Base-by-base conservation (phyloP, 2,113 vertebrate species). In the Pseudorasbora parva region DNA sequence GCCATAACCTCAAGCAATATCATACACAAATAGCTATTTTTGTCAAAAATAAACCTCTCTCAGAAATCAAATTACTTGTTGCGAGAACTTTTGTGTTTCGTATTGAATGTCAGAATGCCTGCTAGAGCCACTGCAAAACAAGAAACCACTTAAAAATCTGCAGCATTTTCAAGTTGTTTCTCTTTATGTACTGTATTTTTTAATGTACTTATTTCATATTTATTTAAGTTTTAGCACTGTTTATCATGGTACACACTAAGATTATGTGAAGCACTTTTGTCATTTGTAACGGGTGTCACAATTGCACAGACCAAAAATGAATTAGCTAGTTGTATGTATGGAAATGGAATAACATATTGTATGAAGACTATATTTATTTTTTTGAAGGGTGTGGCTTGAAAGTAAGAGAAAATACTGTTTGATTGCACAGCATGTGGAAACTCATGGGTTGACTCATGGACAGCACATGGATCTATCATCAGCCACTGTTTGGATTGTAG, bases 71-170 rank as follows among this genome's bases (percentile, higher is more conserved):
- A 14, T 83, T 57, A 66, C 9, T 86, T 78, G 10, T 87, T 45
- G 74, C 75, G 19, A 15, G 14, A 72, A 56, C 37, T 88, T 77
- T 82, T 86, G 56, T 76, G 71, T 88, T 83, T 87, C 49, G 56
- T 75, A 73, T 37, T 89, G 11, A 81, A 41, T 82, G 68, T 62
- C 74, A 30, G 66, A 60, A 23, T 73, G 54, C 43, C 81, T 83
- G 73, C 74, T 83, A 54, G 82, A 91, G 90, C 87, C 87, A 89
- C 86, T 90, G 69, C 62, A 83, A 5, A 86, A 30, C 77, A 87
- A 85, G 88, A 91, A 90, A 91, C 86, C 25, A 86, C 87, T 88
- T 73, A 37, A 82, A 89, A 91, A 90, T 84, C 19, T 82, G 90
- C 92, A 93, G 89, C 90, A 15, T 85, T 90, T 93, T 78, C 85